A percentile compares a stretch with the other conserved stretches of the same genome.
These are phyloP conservation scores for Pangasianodon gigas DNA, from an alignment of 2,113 vertebrate genomes.

Conservation along the genomic window DNA sequence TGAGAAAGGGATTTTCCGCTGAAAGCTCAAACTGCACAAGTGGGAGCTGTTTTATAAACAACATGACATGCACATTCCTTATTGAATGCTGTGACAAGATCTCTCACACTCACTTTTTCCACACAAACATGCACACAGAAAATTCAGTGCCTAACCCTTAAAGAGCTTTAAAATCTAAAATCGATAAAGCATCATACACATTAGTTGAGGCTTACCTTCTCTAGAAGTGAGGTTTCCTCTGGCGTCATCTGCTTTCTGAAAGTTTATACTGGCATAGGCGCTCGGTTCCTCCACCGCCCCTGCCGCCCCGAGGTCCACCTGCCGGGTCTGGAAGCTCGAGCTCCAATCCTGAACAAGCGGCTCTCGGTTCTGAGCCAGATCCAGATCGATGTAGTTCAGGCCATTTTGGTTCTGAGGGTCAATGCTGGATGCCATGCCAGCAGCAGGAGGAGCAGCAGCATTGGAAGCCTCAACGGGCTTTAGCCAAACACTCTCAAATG, in stretches of 20 bases:
- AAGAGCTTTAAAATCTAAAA: too few relatives aligned
- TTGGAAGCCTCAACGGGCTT: conserved; percentile 68
- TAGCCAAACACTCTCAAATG: conserved; percentile 86
- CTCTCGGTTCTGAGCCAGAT: conserved; percentile 76
- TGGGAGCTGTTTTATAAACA: conserved; percentile 38
- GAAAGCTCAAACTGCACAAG: conserved; percentile 31
- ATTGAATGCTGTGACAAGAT: conserved; percentile 17
- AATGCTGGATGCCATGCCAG: conserved; percentile 48
- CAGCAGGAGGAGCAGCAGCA: background rate
- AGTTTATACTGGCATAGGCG: conserved; percentile 86
- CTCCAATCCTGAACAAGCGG: conserved; percentile 63
- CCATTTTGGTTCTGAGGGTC: conserved; percentile 70
- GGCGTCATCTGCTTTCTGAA: conserved; percentile 78
- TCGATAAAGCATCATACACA: background rate
- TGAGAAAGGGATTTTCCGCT: conserved; percentile 42
- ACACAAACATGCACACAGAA: background rate
- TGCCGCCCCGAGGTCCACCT: conserved; percentile 64
- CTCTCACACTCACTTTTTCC: conserved; percentile 5
- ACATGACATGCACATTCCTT: conserved; percentile 33
- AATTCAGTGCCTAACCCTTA: background rate
- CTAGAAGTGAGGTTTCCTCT: conserved; percentile 62
- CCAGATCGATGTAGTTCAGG: conserved; percentile 88
- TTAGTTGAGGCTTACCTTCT: conserved; percentile 71
- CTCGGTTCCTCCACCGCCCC: conserved; percentile 75
- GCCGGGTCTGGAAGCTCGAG: conserved; percentile 57